Percentiles rank a stretch among this genome's conserved stretches.
Conservation (phyloP, 2,113 vertebrate species). For the Connochaetes taurinus region DNA sequence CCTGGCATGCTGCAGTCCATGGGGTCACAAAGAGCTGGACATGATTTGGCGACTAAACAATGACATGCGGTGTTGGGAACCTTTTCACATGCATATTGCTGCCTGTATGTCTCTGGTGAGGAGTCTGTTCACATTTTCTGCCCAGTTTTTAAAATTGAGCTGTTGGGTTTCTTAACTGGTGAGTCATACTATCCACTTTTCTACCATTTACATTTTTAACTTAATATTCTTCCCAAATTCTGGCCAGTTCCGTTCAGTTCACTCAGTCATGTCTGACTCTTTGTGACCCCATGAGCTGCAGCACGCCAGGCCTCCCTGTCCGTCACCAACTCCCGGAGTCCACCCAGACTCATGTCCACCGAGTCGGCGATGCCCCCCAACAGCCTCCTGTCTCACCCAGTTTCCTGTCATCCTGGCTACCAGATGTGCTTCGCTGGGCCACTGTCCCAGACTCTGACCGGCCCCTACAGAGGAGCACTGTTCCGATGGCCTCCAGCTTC, state of each 20-base stretch:
- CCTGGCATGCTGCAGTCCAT: background rate
- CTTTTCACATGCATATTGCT: background rate
- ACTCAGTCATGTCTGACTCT: background rate
- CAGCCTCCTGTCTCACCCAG: background rate
- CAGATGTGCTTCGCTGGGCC: background rate
- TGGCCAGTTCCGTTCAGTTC: background rate
- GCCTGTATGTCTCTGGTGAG: background rate
- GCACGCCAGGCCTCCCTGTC: background rate
- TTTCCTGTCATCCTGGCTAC: background rate
- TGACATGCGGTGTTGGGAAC: too few species aligned
- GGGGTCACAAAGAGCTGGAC: background rate
- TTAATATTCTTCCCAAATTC: background rate
- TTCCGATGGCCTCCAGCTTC: background rate
- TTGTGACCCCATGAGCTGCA: background rate
- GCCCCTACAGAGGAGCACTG: background rate
- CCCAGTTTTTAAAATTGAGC: background rate
- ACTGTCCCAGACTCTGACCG: background rate
- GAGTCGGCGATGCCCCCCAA: fast-evolving
- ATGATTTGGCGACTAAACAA: background rate
- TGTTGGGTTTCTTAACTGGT: background rate
- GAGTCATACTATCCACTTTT: background rate
- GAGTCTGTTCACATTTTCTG: background rate
- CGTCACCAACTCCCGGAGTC: background rate
- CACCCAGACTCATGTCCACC: background rate
- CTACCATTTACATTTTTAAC: background rate